Percentiles rank a stretch among this genome's conserved stretches.
phyloP scores from a whole-genome alignment of 2,113 vertebrate species.

The Alaudala cheleensis region DNA sequence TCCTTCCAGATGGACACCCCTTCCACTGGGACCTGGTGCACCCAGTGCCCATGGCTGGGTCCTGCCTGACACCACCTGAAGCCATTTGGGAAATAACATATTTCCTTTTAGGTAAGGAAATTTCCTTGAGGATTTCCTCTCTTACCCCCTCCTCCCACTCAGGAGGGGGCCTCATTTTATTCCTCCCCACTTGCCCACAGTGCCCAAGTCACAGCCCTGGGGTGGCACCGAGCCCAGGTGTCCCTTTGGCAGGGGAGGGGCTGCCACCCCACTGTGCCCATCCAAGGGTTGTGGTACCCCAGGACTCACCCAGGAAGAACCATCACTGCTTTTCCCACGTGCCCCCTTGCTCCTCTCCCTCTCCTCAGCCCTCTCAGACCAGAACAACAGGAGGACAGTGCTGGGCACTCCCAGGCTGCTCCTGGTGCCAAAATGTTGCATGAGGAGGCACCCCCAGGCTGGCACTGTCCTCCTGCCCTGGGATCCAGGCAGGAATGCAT shows the following conservation, averaged over 20 bases:
- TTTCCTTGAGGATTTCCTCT: neutral
- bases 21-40: neutral
- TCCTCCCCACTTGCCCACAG: rapidly evolving
- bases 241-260: neutral
- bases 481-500: neutral
- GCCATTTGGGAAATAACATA: neutral
- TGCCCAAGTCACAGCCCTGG: neutral
- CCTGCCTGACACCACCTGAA: rapidly evolving
- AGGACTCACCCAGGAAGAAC: neutral
- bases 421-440: neutral
- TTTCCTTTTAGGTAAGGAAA: neutral
- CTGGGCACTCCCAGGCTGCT: neutral
- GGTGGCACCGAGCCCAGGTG: rapidly evolving
- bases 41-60: neutral
- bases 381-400: too few relatives aligned
- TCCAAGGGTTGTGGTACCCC: rapidly evolving
- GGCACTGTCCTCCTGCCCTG: neutral
- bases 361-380: neutral
- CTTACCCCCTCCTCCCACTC: neutral
- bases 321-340: rapidly evolving
- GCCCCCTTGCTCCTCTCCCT: neutral
- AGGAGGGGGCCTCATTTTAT: neutral
- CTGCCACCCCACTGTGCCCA: neutral
- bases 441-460: neutral
- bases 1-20: neutral